Percentiles rank a stretch among this genome's conserved stretches.
These are phyloP conservation scores for Gambusia yucatana DNA, from an alignment of 2,797 vertebrate genomes.

Conservation along the genomic window DNA sequence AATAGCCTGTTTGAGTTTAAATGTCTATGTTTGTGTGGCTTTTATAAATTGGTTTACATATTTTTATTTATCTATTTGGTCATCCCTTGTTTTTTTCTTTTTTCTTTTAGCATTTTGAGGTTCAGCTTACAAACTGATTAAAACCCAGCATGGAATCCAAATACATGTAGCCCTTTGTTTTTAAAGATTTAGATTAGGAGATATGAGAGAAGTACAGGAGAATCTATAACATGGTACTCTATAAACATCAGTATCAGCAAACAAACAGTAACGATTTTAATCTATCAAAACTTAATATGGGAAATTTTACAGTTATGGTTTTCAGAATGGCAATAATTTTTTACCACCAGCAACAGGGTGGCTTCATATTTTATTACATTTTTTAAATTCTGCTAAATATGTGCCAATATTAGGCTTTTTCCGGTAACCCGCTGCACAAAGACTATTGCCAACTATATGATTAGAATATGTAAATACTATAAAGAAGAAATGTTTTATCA, in stretches of 20 bases:
- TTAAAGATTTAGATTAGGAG: background rate
- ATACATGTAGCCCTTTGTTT: background rate
- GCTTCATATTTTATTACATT: background rate
- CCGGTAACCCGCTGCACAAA: background rate
- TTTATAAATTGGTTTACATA: background rate
- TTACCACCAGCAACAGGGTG: background rate
- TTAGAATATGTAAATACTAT: background rate
- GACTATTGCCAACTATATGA: background rate
- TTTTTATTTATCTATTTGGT: background rate
- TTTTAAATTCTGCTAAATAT: background rate
- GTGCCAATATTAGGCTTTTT: background rate
- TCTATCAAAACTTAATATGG: background rate
- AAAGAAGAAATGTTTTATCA: background rate
- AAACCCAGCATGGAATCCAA: background rate
- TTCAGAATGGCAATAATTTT: background rate
- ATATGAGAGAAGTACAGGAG: background rate
- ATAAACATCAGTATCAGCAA: background rate
- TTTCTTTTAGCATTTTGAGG: background rate
- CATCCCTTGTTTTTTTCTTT: background rate
- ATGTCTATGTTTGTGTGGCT: background rate
- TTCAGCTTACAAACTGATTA: background rate
- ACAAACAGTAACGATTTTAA: background rate
- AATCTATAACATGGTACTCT: background rate
- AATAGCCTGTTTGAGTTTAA: background rate
- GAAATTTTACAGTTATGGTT: background rate